Conservation (phyloP, 2,113 vertebrate genomes). For the Sigmodon hispidus region DNA sequence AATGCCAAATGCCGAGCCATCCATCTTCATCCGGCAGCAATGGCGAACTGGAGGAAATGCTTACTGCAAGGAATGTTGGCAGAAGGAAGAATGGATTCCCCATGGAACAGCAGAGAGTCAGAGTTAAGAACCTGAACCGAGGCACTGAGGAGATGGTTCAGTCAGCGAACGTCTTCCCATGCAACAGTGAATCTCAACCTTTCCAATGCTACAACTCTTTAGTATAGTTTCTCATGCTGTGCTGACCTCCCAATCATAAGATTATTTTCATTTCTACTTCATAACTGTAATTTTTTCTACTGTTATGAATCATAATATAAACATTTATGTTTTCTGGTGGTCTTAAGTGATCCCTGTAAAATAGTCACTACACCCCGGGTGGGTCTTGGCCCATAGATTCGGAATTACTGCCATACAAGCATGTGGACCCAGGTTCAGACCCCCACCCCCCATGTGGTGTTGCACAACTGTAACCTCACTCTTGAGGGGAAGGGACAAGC, state of each 20-base stretch:
- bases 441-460: background rate
- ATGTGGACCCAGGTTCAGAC: background rate
- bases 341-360: background rate
- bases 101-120: background rate
- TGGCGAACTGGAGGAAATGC: constrained; percentile 45
- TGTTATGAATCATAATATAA: background rate
- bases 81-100: background rate
- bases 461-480: background rate
- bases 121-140: background rate
- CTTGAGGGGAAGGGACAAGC: background rate
- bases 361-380: no score
- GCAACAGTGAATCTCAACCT: background rate
- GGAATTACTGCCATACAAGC: background rate
- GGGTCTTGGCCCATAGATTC: background rate
- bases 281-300: background rate
- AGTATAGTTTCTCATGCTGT: background rate
- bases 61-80: constrained; percentile 7
- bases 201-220: background rate
- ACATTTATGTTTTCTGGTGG: background rate
- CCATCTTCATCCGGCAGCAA: constrained; percentile 51
- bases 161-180: background rate
- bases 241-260: background rate
- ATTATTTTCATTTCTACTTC: background rate
- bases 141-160: background rate
- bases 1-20: constrained; percentile 46